Evolutionary conservation across 2,113 vertebrate genomes (phyloP).

Genomic region (Sorex fumeus): DNA sequence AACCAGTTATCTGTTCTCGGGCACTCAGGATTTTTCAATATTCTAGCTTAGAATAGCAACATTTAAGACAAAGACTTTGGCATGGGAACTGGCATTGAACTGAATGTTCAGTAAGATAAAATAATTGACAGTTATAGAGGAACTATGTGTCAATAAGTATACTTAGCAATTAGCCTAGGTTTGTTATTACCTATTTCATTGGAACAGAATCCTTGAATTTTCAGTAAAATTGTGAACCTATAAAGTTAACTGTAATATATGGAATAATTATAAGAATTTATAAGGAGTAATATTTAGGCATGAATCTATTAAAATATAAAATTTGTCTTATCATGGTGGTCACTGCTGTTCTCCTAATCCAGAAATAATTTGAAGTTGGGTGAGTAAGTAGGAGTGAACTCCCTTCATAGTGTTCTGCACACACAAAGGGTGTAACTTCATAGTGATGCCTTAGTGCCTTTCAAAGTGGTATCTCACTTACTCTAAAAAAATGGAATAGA

Average conservation of each 20-base stretch:
- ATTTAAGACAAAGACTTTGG: neutral
- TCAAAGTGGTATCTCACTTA: constrained; percentile 87
- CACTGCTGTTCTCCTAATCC: neutral
- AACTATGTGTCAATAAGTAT: neutral
- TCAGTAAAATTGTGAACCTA: neutral
- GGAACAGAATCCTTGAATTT: constrained; percentile 4
- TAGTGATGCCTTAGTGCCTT: constrained; percentile 76
- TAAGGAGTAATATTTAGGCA: neutral
- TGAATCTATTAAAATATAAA: too few relatives aligned
- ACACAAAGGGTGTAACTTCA: constrained; percentile 76
- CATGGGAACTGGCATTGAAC: neutral
- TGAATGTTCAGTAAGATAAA: neutral
- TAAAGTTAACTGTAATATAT: neutral
- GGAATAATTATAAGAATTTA: neutral
- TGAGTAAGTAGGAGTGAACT: constrained; percentile 66
- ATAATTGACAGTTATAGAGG: neutral
- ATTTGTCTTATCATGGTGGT: neutral
- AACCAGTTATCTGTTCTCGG: too few relatives aligned
- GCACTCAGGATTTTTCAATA: too few relatives aligned
- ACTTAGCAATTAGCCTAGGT: neutral
- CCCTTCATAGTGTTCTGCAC: constrained; percentile 68
- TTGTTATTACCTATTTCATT: neutral
- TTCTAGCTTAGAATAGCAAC: neutral
- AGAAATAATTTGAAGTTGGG: constrained; percentile 58
- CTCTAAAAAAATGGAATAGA: constrained; percentile 68